These are phyloP conservation scores for Cataglyphis rosenhaueri DNA, from an alignment of 2,888 invertebrate species.

Conservation along the genomic window DNA sequence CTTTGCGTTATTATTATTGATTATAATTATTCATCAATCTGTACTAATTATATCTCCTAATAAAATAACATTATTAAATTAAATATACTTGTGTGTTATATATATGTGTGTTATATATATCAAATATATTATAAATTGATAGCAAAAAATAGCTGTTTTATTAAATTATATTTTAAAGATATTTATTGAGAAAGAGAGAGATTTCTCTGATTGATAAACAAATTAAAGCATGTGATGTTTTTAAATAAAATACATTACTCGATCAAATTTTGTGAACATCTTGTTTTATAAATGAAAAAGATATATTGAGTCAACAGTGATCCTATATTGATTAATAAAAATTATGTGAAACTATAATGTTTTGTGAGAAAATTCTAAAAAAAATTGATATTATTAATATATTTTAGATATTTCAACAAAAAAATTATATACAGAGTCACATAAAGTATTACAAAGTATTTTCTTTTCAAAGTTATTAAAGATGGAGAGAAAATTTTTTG, in stretches of 20 bases:
- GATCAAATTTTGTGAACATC: too few relatives aligned
- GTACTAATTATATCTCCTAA: neutral
- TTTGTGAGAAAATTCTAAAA: too few relatives aligned
- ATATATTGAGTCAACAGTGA: neutral
- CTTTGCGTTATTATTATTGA: slow-evolving; percentile 16
- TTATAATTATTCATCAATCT: slow-evolving; percentile 34
- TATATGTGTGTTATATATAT: neutral
- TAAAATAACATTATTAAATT: neutral
- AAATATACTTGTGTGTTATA: neutral
- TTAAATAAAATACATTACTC: too few relatives aligned
- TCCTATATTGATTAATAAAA: too few relatives aligned
- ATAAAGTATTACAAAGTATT: too few relatives aligned
- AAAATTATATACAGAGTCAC: too few relatives aligned
- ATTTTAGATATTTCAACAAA: too few relatives aligned
- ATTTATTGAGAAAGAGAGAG: neutral
- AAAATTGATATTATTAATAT: too few relatives aligned
- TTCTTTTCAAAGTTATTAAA: too few relatives aligned
- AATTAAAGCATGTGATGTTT: neutral
- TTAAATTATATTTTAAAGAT: neutral
- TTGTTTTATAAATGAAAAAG: neutral
- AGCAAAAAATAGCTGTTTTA: neutral
- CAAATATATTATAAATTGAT: neutral
- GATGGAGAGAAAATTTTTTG: too few relatives aligned
- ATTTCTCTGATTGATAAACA: neutral
- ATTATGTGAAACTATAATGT: too few relatives aligned